Percentiles rank a stretch among this genome's conserved stretches.
Conservation (phyloP, 2,113 vertebrate species). For the Pollimyrus isidori region DNA sequence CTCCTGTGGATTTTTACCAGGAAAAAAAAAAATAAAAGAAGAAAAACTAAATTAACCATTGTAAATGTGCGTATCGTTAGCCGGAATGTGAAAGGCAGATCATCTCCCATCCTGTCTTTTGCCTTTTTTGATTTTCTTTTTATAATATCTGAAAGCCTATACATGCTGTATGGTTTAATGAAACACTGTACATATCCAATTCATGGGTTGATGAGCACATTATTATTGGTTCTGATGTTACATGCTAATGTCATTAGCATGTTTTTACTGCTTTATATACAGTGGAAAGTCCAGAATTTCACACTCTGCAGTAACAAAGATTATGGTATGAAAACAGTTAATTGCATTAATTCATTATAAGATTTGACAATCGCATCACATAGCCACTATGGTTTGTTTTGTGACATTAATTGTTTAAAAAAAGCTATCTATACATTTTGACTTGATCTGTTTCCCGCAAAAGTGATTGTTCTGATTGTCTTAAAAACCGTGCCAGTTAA, state of each 20-base stretch:
- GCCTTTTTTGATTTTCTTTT: slow-evolving; percentile 38
- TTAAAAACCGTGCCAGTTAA: background rate
- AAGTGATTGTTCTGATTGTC: background rate
- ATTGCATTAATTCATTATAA: background rate
- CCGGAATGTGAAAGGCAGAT: slow-evolving; percentile 47
- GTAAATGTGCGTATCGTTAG: slow-evolving; percentile 38
- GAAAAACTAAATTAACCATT: slow-evolving; percentile 43
- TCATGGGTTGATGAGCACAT: slow-evolving; percentile 53
- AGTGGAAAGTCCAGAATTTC: background rate
- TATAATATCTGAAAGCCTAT: slow-evolving; percentile 16
- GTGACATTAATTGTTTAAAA: slow-evolving; percentile 1
- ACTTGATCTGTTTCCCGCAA: slow-evolving; percentile 8
- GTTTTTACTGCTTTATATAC: background rate
- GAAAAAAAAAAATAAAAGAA: slow-evolving; percentile 27
- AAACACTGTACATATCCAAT: slow-evolving; percentile 32
- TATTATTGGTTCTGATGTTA: slow-evolving; percentile 20
- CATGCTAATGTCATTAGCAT: slow-evolving; percentile 12
- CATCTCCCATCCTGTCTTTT: slow-evolving; percentile 47
- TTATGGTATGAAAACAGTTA: background rate
- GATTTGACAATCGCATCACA: background rate
- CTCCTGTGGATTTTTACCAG: slow-evolving; percentile 55
- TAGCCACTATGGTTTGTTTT: background rate
- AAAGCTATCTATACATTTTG: background rate
- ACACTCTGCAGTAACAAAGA: background rate
- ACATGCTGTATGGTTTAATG: slow-evolving; percentile 15